Evolutionary conservation across 2,888 invertebrate genomes (phyloP).

Genomic region (Heliconius aoede): DNA sequence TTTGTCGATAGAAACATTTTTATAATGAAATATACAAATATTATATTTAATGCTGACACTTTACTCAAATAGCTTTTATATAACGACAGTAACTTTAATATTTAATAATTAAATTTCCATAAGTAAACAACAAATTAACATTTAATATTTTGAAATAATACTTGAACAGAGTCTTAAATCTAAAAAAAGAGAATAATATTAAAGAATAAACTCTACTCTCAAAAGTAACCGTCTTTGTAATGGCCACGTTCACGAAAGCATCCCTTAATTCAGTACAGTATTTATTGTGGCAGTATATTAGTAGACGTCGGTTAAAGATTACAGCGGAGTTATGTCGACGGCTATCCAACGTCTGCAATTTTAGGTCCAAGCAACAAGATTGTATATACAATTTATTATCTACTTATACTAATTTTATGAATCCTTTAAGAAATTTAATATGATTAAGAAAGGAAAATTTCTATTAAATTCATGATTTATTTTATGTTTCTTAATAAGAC

Average conservation of each 20-base stretch:
- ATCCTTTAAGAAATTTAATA: neutral
- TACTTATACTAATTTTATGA: neutral
- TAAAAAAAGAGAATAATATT: neutral
- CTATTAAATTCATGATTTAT: too few species aligned
- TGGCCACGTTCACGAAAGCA: constrained; percentile 52
- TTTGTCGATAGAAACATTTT: too few species aligned
- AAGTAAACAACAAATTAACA: too few species aligned
- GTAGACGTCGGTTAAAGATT: constrained; percentile 48
- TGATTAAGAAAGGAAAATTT: neutral
- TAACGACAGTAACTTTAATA: too few species aligned
- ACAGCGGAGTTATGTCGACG: constrained; percentile 43
- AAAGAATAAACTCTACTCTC: neutral
- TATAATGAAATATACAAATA: too few species aligned
- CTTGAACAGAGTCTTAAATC: too few species aligned
- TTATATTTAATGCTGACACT: too few species aligned
- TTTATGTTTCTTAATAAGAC: too few species aligned
- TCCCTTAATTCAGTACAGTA: constrained; percentile 58
- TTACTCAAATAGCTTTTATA: too few species aligned
- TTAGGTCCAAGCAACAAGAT: constrained; percentile 36
- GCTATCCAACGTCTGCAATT: constrained; percentile 37
- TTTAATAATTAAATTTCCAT: too few species aligned
- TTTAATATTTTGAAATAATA: too few species aligned
- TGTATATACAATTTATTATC: constrained; percentile 6
- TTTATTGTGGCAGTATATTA: constrained; percentile 61
- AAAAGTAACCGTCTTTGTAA: constrained; percentile 36